Conservation (phyloP, 1,140 invertebrate species). For the Ridgeia piscesae region DNA sequence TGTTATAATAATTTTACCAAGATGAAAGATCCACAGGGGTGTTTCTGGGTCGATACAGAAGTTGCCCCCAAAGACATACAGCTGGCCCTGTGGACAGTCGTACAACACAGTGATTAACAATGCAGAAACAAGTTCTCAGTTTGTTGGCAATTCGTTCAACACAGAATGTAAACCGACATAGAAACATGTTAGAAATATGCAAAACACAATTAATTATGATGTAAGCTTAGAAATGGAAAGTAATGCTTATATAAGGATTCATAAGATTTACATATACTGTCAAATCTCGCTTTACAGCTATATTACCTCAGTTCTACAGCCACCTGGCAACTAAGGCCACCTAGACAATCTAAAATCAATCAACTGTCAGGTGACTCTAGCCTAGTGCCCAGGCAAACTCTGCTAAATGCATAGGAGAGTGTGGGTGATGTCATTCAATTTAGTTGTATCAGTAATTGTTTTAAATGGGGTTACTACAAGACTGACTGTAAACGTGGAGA, state of each 20-base stretch:
- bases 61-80: constrained; percentile 88
- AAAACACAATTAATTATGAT: not conserved
- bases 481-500: too few relatives aligned
- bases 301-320: too few relatives aligned
- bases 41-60: constrained; percentile 77
- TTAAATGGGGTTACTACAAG: too few relatives aligned
- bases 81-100: constrained; percentile 60
- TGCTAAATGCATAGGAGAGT: too few relatives aligned
- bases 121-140: not conserved
- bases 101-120: not conserved
- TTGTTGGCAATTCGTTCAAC: not conserved
- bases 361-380: too few relatives aligned
- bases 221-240: not conserved
- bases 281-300: too few relatives aligned
- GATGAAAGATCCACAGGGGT: constrained; percentile 83
- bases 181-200: not conserved
- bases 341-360: too few relatives aligned
- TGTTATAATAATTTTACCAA: constrained; percentile 64
- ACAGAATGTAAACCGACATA: not conserved
- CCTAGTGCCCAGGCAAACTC: too few relatives aligned
- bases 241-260: not conserved
- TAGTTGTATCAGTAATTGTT: too few relatives aligned
- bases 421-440: too few relatives aligned
- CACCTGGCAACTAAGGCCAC: too few relatives aligned
- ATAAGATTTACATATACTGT: too few relatives aligned